Base-by-base conservation (phyloP, 2,888 invertebrate genomes). In the Pyrocoelia pectoralis region DNA sequence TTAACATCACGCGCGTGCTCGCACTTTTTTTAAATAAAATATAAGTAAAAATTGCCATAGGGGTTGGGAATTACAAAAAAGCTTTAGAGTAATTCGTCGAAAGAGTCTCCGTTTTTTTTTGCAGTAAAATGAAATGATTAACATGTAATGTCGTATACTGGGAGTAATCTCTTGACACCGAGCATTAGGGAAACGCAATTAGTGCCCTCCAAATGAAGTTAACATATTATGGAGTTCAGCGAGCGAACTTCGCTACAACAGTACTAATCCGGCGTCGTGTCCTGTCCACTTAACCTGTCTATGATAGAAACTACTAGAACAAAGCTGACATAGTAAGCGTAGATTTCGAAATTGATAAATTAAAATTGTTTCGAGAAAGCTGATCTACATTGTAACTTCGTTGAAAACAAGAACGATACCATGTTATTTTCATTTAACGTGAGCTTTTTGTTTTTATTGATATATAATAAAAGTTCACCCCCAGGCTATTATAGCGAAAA, bases 181-280 rank as follows among this genome's bases (percentile, higher is more conserved):
- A 62, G 68, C 69, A 69, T 70, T 70, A 71, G 68, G 55, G 67
- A 64, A 70, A 70, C 66, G 69, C 67, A 68, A 72, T 72, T 72
- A 72, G 64, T 61, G 66, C 65, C 66, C 61, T 67, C 55, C 57
- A 67, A 67, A 67, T 56, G 59, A 65, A 59, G 67, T 67, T 67
- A 65, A 65, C 67, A 65, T 61, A 61, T 61, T 58, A 61, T 58
- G 65, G 55, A 61, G 57, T 56, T 61, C 60, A 52, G 60, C 56
- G 56, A 55, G 59, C 60, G 63, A 60, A 64, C 58, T 60, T 50
- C 41, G 56, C 43, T 56, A 56, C 56, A 64, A 64, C 56, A 43
- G 59, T 55, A 56, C 59, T 60, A 55, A 64, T 58, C 54, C 60
- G 51, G 52, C 43, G 58, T 28, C 55, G 59, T 59, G 68, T 67